These are phyloP conservation scores for Odontocolon sp. DNA, from an alignment of 2,888 invertebrate species.

Conservation along the genomic window DNA sequence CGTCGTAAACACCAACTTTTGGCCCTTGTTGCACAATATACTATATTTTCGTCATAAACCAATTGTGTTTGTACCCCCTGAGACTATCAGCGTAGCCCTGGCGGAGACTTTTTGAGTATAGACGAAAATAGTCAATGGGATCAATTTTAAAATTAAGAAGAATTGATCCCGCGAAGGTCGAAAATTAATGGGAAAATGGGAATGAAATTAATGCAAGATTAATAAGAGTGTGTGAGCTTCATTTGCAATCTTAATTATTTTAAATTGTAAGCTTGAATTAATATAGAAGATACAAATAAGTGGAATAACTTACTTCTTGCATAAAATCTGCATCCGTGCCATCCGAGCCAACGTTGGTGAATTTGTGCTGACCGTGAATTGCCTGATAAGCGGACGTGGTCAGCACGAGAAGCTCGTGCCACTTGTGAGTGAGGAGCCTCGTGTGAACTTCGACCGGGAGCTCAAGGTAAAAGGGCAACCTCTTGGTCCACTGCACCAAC, in stretches of 20 bases:
- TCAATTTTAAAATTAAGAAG: too few relatives aligned
- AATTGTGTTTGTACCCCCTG: too few relatives aligned
- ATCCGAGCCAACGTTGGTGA: conserved; percentile 79
- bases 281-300: conserved; percentile 9
- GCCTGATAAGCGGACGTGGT: conserved; percentile 97
- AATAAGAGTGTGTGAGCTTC: too few relatives aligned
- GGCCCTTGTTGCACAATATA: too few relatives aligned
- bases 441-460: conserved; percentile 98
- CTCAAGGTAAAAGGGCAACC: conserved; percentile 97
- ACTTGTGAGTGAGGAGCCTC: conserved; percentile 97
- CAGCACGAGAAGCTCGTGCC: conserved; percentile 97
- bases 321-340: conserved; percentile 89
- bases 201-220: not conserved
- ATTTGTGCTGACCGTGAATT: conserved; percentile 87
- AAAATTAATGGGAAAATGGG: too few relatives aligned
- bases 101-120: too few relatives aligned
- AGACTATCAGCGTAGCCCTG: too few relatives aligned
- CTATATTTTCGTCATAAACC: too few relatives aligned
- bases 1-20: too few relatives aligned
- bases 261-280: conserved; percentile 23
- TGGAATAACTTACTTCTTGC: conserved; percentile 86
- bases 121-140: too few relatives aligned
- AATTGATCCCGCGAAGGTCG: too few relatives aligned
- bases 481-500: conserved; percentile 99
- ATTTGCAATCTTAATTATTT: too few relatives aligned